phyloP scores from a whole-genome alignment of 2,113 vertebrate species.

The Apistogramma diplotaenia region DNA sequence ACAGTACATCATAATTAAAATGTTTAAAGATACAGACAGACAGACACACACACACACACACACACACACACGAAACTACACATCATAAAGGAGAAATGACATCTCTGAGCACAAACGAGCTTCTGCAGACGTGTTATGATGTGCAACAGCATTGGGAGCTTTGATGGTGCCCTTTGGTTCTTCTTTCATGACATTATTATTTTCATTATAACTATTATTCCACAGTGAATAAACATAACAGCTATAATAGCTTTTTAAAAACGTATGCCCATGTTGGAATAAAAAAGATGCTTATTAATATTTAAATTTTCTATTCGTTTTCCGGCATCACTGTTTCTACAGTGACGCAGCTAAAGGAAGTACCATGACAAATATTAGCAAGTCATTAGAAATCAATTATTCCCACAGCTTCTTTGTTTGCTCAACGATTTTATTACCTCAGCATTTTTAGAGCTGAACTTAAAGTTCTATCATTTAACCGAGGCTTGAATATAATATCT shows the following conservation, averaged over 20 bases:
- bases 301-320: background rate
- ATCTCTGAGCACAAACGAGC: background rate
- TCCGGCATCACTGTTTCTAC: background rate
- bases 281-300: too few relatives aligned
- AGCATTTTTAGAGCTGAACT: background rate
- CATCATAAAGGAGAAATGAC: background rate
- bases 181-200: background rate
- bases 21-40: slow-evolving; percentile 25
- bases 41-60: slow-evolving; percentile 5
- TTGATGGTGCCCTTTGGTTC: background rate
- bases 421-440: background rate
- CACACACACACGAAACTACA: background rate
- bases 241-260: background rate
- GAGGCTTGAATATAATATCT: background rate
- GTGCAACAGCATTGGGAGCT: background rate
- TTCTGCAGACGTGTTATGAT: background rate
- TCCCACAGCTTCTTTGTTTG: background rate
- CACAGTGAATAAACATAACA: background rate
- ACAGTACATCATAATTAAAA: slow-evolving; percentile 69
- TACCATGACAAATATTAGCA: background rate
- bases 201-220: background rate
- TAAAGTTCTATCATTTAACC: background rate
- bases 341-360: background rate
- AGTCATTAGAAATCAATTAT: background rate
- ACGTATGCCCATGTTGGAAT: background rate